Conservation (phyloP, 2,797 vertebrate species). For the Onychomys leucogaster region DNA sequence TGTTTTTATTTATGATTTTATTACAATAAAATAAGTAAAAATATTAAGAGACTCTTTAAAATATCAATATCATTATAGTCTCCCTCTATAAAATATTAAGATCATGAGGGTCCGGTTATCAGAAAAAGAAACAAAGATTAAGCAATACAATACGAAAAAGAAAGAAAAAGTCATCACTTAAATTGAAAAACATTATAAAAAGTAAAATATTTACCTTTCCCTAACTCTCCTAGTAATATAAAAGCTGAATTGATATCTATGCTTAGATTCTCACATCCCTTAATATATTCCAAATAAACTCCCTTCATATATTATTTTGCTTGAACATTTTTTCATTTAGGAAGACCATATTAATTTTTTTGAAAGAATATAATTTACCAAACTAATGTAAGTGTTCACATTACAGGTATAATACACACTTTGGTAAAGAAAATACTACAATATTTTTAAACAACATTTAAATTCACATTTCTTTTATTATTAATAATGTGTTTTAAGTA, state of each 20-base stretch:
- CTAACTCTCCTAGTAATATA: neutral
- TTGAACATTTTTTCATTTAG: conserved; percentile 23
- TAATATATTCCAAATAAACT: neutral
- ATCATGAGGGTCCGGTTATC: neutral
- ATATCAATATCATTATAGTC: neutral
- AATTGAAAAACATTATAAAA: neutral
- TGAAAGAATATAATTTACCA: neutral
- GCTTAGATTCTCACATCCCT: neutral
- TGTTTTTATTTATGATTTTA: neutral
- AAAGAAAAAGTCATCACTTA: neutral
- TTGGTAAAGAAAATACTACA: neutral
- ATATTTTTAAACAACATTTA: conserved; percentile 2
- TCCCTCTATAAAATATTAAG: neutral
- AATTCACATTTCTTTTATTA: neutral
- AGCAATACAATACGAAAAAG: neutral
- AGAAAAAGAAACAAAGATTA: neutral
- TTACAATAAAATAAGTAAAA: neutral
- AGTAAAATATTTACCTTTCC: neutral
- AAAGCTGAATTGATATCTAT: neutral
- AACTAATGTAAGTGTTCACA: neutral
- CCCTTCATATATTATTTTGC: neutral
- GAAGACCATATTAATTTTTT: neutral
- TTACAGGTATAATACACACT: neutral
- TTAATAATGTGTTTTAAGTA: neutral
- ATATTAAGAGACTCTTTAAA: neutral